Evolutionary conservation across 2,888 invertebrate species (phyloP).

Genomic region (Plebejus melissa): DNA sequence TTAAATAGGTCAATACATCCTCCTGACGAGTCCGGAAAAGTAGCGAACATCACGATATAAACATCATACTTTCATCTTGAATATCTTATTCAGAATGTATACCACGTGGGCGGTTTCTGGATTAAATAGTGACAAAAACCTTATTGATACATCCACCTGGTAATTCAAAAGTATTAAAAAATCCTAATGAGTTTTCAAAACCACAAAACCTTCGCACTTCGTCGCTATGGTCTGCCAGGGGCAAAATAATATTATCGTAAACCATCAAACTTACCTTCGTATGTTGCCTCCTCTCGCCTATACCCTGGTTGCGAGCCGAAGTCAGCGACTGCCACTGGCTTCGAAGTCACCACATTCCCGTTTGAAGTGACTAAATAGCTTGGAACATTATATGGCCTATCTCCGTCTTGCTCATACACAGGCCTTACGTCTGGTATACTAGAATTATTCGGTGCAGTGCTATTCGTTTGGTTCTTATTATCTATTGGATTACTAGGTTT

Average conservation of each 20-base stretch:
- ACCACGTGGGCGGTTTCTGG: too few species aligned
- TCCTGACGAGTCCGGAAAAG: not conserved
- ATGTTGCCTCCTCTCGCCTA: conserved; percentile 47
- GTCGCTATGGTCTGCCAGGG: not conserved
- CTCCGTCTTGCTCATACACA: conserved; percentile 63
- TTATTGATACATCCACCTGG: too few species aligned
- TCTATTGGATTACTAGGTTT: conserved; percentile 27
- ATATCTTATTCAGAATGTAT: not conserved
- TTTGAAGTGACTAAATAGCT: conserved; percentile 54
- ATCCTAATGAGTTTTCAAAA: too few species aligned
- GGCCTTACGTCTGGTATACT: conserved; percentile 53
- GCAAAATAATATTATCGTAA: too few species aligned
- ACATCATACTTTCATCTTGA: not conserved
- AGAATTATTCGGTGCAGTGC: conserved; percentile 33
- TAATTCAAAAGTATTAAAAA: too few species aligned
- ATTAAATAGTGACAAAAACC: too few species aligned
- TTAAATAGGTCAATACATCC: too few species aligned
- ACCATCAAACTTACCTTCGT: conserved; percentile 53
- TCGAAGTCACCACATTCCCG: conserved; percentile 61
- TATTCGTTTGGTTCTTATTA: conserved; percentile 30
- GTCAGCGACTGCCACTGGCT: conserved; percentile 58
- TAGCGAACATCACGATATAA: not conserved
- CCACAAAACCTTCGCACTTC: too few species aligned
- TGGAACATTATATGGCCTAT: conserved; percentile 53
- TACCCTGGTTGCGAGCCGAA: conserved; percentile 47